These are phyloP conservation scores for Callionymus lyra DNA, from an alignment of 2,113 vertebrate genomes.

Conservation along the genomic window DNA sequence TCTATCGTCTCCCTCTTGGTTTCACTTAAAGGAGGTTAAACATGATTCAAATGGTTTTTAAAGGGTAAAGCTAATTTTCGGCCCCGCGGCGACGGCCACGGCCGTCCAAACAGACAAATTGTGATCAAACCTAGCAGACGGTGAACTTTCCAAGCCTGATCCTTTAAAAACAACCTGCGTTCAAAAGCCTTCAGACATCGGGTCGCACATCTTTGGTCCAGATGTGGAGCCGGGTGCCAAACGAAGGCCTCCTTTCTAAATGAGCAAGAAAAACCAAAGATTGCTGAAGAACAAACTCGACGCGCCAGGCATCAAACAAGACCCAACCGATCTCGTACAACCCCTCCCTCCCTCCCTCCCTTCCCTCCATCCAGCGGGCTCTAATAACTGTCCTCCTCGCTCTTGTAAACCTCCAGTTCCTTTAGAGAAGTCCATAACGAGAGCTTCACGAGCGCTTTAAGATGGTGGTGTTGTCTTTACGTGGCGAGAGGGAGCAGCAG, in stretches of 20 bases:
- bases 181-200: constrained; percentile 8
- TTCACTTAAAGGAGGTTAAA: too few species aligned
- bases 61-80: too few species aligned
- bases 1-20: too few species aligned
- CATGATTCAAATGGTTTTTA: too few species aligned
- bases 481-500: constrained; percentile 28
- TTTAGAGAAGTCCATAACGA: constrained; percentile 66
- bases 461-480: constrained; percentile 57
- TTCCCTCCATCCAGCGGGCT: constrained; percentile 29
- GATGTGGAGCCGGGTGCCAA: constrained; percentile 30
- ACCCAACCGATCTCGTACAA: constrained; percentile 8
- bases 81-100: too few species aligned
- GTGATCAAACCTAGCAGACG: too few species aligned
- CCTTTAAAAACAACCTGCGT: constrained; percentile 21
- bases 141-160: too few species aligned
- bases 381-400: constrained; percentile 49
- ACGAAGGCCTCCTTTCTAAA: constrained; percentile 13
- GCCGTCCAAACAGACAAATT: too few species aligned
- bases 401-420: constrained; percentile 52
- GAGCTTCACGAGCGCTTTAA: constrained; percentile 58
- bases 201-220: constrained; percentile 42
- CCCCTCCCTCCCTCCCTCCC: constrained; percentile 4
- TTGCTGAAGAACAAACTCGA: constrained; percentile 27
- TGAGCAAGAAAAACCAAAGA: constrained; percentile 22
- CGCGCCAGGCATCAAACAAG: constrained; percentile 16